Evolutionary conservation across 2,888 invertebrate species (phyloP), one percentile per base, ranked within the genome.

Genomic region (Eremobia ochroleuca): DNA sequence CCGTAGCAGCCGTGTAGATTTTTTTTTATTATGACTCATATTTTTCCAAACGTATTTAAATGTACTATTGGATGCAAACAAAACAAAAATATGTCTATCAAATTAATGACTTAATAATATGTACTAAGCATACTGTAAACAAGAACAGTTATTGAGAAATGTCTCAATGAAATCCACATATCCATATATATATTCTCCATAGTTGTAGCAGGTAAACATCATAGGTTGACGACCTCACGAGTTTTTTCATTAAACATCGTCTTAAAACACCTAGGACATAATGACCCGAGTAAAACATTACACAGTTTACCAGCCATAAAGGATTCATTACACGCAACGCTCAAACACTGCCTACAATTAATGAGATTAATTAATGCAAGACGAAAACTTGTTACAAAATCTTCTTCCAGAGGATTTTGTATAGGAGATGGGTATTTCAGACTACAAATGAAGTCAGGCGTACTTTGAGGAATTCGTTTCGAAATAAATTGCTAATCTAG

Each of bases 321-420:
- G 15, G 9, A 59, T 52, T 65, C 34, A 43, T 61, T 37, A 28
- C 65, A 37, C 25, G 34, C 28, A 52, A 58, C 71, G n/a, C 15
- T 46, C 28, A 15, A 52, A n/a, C 25, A 34, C 31, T n/a, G 58
- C 4, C 37, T 55, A 34, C 18, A 80, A 80, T 80, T 64, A 65
- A 65, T 79, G 43, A 61, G 13, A 66, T n/a, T 62, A 52, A 73
- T 55, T 81, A 46, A 71, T 58, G 15, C 31, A 6, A 13, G 6
- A 9, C 13, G 13, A 58, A 55, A 72, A 37, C 5, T 55, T 37
- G 18, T 43, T 21, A 77, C 21, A 46, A 77, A 65, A 40, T 58
- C 15, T 6, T 49, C 8, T 43, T 40, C 40, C 40, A 40, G 40
- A 13, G 40, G 40, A 13, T 40, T 40, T 40, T 40, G 40, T 40